Conservation (phyloP, 2,888 invertebrate genomes). For the Orgyia antiqua region DNA sequence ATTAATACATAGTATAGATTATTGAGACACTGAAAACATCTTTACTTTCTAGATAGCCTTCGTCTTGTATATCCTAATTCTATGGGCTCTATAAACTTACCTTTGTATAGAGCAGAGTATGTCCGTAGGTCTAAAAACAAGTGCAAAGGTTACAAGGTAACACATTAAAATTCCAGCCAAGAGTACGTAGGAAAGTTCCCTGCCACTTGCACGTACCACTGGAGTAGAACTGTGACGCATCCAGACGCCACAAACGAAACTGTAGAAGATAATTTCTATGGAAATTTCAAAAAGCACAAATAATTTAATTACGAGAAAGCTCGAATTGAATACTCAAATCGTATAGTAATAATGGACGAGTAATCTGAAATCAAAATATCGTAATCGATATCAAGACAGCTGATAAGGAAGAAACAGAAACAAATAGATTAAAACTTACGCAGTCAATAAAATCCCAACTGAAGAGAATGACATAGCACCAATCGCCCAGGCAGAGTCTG, state of each 20-base stretch:
- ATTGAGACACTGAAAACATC: too few species aligned
- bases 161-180: constrained; percentile 93
- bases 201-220: constrained; percentile 96
- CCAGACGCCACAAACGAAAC: constrained; percentile 88
- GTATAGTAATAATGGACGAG: too few species aligned
- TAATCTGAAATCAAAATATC: too few species aligned
- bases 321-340: too few species aligned
- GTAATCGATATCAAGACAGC: too few species aligned
- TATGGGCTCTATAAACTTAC: too few species aligned
- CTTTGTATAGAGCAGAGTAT: constrained; percentile 94
- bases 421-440: too few species aligned
- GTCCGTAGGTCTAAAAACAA: constrained; percentile 92
- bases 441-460: constrained; percentile 88
- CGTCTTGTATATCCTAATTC: too few species aligned
- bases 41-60: too few species aligned
- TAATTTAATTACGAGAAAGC: constrained; percentile 1
- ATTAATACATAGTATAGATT: too few species aligned
- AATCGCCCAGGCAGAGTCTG: constrained; percentile 93
- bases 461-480: constrained; percentile 94
- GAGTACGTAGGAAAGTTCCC: constrained; percentile 93
- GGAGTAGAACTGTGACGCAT: constrained; percentile 94
- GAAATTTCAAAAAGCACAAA: too few species aligned
- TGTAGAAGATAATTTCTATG: constrained; percentile 16
- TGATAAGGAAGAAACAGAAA: too few species aligned
- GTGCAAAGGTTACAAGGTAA: constrained; percentile 94